Base-by-base conservation (phyloP, 2,888 invertebrate species). In the Apodemia zela region DNA sequence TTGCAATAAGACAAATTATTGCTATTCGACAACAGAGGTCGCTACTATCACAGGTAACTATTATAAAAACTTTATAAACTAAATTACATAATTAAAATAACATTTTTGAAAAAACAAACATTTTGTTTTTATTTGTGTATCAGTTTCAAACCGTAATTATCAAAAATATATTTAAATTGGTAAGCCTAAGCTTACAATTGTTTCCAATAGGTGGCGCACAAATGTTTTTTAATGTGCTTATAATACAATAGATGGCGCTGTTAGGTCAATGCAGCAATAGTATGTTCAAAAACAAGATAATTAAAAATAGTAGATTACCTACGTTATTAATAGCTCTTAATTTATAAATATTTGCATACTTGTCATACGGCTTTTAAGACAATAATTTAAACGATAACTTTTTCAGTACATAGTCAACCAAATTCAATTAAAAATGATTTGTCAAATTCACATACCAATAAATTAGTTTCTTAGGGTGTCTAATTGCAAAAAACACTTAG, bases 11-110 rank as follows among this genome's bases (percentile, higher is more conserved):
- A 2, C 11, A 11, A 38, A 38, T 60, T 71, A 42, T 58, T 35
- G 73, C 80, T 79, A 79, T 71, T 74, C 76, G 70, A 71, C 69
- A 68, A 69, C 62, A 78, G 80, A 75, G 78, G 78, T 73, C 76
- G 74, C 63, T 51, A 38, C n/a, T n/a, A 7, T 58, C 38, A 11
- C 18, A 54, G 49, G 33, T 4, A 15, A n/a, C 13, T 60, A 25
- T 45, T 45, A 25, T 21, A 5, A 15, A n/a, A n/a, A 60, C 6
- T 45, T 60, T 2, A 61, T 49, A 11, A 11, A 21, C 11, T 0
- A 4, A 21, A 51, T 21, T n/a, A n/a, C n/a, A n/a, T 15, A 2
- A 15, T 7, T 13, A 13, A 25, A 54, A 15, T 13, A 15, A 25
- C 13, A 42, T 15, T 15, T 25, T 0, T n/a, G n/a, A 15, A 11